Conservation (phyloP, 2,797 vertebrate genomes). For the Tauraco hartlaubi region DNA sequence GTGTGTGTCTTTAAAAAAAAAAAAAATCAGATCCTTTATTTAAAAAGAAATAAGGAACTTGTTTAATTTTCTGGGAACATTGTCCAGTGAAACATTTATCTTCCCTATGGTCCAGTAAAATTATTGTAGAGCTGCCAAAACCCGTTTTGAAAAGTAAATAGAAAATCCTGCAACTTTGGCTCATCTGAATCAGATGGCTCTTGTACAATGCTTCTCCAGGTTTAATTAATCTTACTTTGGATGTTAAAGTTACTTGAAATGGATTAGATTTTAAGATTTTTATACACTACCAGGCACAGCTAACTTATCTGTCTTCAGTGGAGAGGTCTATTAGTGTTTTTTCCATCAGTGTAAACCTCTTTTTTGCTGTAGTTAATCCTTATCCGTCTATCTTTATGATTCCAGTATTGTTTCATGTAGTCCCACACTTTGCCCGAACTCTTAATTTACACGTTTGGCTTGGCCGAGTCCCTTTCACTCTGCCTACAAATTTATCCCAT, state of each 20-base stretch:
- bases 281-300: neutral
- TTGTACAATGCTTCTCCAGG: neutral
- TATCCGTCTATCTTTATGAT: constrained; percentile 60
- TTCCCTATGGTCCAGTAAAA: constrained; percentile 48
- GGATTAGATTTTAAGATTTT: constrained; percentile 13
- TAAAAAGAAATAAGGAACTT: neutral
- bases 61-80: constrained; percentile 47
- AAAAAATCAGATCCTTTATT: neutral
- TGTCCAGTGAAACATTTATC: constrained; percentile 40
- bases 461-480: constrained; percentile 77
- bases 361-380: constrained; percentile 45
- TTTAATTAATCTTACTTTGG: constrained; percentile 38
- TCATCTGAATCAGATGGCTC: neutral
- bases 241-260: constrained; percentile 2
- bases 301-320: neutral
- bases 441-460: constrained; percentile 82
- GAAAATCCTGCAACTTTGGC: constrained; percentile 32
- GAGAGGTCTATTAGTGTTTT: neutral
- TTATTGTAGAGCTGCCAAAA: constrained; percentile 59
- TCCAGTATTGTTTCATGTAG: constrained; percentile 70
- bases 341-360: neutral
- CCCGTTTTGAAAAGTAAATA: constrained; percentile 47
- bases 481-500: constrained; percentile 85
- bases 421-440: constrained; percentile 62
- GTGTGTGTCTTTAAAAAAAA: neutral